A percentile compares a stretch with the other conserved stretches of the same genome.
phyloP scores from a whole-genome alignment of 2,888 invertebrate species.

The Ophion obscuratus region DNA sequence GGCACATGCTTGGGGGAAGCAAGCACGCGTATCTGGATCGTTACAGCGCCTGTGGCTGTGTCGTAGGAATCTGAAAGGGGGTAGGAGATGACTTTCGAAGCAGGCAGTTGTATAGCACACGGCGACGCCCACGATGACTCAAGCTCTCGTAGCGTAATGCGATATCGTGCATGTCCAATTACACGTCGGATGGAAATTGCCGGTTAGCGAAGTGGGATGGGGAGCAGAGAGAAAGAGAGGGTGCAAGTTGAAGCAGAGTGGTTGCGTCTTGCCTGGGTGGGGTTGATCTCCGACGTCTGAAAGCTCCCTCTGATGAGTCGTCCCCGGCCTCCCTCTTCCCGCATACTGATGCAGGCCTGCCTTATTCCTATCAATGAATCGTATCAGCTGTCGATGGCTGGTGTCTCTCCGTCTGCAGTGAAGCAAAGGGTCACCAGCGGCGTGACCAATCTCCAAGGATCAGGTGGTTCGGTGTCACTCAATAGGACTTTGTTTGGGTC shows the following conservation, averaged over 20 bases:
- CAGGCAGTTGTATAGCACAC: constrained; percentile 26
- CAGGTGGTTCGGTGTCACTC: constrained; percentile 21
- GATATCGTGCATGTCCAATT: constrained; percentile 69
- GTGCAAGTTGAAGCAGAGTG: constrained; percentile 43
- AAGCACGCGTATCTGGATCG: constrained; percentile 15
- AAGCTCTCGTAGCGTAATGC: constrained; percentile 67
- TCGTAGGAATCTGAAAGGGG: constrained; percentile 17
- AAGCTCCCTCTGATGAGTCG: constrained; percentile 66
- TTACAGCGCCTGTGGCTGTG: not conserved
- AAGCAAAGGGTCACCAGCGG: constrained; percentile 11
- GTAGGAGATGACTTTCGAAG: constrained; percentile 1
- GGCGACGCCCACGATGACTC: constrained; percentile 62
- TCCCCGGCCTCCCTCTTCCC: constrained; percentile 49
- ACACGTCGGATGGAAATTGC: constrained; percentile 69
- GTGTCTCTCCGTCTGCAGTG: not conserved
- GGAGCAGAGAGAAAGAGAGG: constrained; percentile 29
- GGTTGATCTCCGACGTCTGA: constrained; percentile 64
- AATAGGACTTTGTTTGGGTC: constrained; percentile 11
- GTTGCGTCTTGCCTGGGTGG: constrained; percentile 25
- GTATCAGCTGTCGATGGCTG: not conserved
- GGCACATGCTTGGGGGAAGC: constrained; percentile 20
- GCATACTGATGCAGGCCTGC: constrained; percentile 60
- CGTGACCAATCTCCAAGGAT: constrained; percentile 2
- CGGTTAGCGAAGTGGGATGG: constrained; percentile 55
- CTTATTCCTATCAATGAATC: not conserved